phyloP scores from a whole-genome alignment of 2,113 vertebrate genomes.

The Thryonomys swinderianus region DNA sequence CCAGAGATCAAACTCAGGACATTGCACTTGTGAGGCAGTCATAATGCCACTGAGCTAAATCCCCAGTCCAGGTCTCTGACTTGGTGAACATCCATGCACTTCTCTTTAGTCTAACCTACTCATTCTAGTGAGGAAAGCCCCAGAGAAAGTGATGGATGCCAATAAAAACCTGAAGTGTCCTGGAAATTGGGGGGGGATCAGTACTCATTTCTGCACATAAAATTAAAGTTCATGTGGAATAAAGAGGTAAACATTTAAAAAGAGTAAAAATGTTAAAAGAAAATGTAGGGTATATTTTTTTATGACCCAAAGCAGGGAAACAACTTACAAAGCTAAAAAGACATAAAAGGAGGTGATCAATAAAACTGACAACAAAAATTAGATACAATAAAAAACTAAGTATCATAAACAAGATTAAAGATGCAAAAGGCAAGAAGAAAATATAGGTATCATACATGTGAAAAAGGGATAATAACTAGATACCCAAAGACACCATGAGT shows the following conservation, averaged over 20 bases:
- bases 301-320: neutral
- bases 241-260: neutral
- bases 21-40: too few relatives aligned
- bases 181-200: neutral
- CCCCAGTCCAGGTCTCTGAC: neutral
- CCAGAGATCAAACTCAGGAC: too few relatives aligned
- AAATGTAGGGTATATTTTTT: neutral
- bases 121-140: neutral
- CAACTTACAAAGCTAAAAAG: conserved; percentile 39
- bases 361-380: neutral
- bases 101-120: neutral
- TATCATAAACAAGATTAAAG: conserved; percentile 2
- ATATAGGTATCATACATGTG: neutral
- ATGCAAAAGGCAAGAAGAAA: neutral
- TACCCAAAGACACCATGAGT: neutral
- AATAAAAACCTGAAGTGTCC: conserved; percentile 8
- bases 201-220: neutral
- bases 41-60: too few relatives aligned
- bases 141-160: neutral
- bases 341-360: conserved; percentile 6
- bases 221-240: neutral
- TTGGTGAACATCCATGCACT: neutral
- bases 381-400: neutral
- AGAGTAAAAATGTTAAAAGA: neutral
- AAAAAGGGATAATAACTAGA: neutral